phyloP scores from a whole-genome alignment of 1,140 invertebrate genomes.

The Bombus affinis region DNA sequence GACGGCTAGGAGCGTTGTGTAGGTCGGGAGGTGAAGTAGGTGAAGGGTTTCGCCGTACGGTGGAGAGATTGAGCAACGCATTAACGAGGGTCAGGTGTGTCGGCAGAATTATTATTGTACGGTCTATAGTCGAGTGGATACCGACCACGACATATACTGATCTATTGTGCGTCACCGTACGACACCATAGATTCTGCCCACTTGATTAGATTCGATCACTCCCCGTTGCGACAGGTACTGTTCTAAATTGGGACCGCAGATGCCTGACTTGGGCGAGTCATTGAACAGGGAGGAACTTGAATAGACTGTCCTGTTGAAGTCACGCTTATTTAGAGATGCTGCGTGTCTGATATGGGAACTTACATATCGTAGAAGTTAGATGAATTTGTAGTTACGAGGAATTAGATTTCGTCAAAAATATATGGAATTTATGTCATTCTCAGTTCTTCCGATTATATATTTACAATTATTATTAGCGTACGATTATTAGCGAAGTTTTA shows the following conservation, averaged over 20 bases:
- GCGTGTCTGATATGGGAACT: neutral
- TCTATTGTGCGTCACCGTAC: conserved; percentile 33
- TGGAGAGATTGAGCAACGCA: conserved; percentile 59
- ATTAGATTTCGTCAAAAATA: neutral
- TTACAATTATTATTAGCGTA: too few relatives aligned
- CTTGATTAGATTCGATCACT: conserved; percentile 50
- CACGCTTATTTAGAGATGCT: neutral
- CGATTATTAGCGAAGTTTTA: too few relatives aligned
- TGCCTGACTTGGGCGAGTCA: conserved; percentile 25
- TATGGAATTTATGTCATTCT: neutral
- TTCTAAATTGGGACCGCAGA: conserved; percentile 41
- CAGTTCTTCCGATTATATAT: too few relatives aligned
- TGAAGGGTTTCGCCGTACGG: conserved; percentile 60
- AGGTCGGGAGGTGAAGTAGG: conserved; percentile 56
- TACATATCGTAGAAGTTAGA: neutral
- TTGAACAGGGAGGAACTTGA: conserved; percentile 1
- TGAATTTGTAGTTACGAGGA: neutral
- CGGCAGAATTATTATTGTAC: conserved; percentile 55
- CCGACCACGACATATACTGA: conserved; percentile 19
- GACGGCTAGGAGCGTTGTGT: conserved; percentile 1
- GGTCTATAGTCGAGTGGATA: conserved; percentile 26
- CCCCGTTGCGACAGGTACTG: conserved; percentile 51
- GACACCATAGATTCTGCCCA: conserved; percentile 49
- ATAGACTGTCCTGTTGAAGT: neutral
- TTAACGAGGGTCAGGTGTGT: conserved; percentile 70